Conservation (phyloP, 2,797 vertebrate genomes). For the Rhinophrynus dorsalis region DNA sequence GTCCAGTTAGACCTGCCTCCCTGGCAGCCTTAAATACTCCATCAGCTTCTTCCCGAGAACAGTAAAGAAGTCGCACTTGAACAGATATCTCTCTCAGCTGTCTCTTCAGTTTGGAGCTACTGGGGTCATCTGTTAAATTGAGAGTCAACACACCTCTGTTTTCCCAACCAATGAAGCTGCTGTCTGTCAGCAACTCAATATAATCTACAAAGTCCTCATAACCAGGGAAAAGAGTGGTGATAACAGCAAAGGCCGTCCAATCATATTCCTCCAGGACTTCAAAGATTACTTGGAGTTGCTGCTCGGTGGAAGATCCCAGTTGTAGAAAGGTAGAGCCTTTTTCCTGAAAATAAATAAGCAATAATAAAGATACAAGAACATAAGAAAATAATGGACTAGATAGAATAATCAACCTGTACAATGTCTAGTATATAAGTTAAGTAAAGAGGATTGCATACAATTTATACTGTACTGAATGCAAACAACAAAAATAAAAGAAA, state of each 20-base stretch:
- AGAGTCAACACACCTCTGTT: conserved; percentile 90
- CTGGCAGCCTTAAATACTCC: conserved; percentile 84
- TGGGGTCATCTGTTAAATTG: conserved; percentile 84
- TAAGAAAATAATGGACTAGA: neutral
- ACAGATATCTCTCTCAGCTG: conserved; percentile 89
- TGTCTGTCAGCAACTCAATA: conserved; percentile 90
- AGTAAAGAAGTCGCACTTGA: conserved; percentile 93
- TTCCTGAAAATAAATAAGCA: conserved; percentile 70
- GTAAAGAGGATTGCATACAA: neutral
- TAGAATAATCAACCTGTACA: neutral
- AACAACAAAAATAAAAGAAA: neutral
- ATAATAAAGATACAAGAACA: neutral
- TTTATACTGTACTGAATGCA: neutral
- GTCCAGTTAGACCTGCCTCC: conserved; percentile 83
- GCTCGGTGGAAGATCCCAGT: conserved; percentile 89
- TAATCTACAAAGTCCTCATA: conserved; percentile 90
- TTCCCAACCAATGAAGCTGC: conserved; percentile 95
- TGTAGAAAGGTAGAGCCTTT: conserved; percentile 93
- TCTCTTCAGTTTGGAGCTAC: conserved; percentile 77
- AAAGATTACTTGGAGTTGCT: conserved; percentile 91
- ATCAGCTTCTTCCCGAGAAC: conserved; percentile 90
- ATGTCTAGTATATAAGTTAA: neutral
- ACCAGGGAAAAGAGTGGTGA: conserved; percentile 89
- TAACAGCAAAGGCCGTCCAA: conserved; percentile 91
- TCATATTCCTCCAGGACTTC: conserved; percentile 96